Evolutionary conservation across 1,140 invertebrate genomes (phyloP).

Genomic region (Drosophila subpulchrella): DNA sequence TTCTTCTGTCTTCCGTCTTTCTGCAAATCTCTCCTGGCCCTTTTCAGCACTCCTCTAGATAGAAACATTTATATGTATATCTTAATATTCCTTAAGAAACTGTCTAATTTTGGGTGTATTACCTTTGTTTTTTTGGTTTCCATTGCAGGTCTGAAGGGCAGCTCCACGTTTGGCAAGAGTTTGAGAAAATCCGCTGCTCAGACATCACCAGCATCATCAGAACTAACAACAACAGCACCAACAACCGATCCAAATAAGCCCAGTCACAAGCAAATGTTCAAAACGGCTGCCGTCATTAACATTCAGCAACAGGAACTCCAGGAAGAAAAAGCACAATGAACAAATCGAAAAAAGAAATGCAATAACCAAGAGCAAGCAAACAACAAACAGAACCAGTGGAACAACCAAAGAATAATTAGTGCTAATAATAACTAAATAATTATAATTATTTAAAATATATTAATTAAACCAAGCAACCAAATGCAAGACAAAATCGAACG

Average conservation of each 20-base stretch:
- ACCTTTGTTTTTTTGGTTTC: not conserved
- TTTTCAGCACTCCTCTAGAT: constrained; percentile 24
- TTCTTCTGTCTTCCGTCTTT: constrained; percentile 41
- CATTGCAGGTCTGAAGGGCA: constrained; percentile 70
- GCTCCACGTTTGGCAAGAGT: constrained; percentile 79
- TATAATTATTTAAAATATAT: constrained; percentile 76
- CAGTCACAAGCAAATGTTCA: constrained; percentile 74
- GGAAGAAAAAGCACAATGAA: constrained; percentile 77
- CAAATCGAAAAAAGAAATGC: constrained; percentile 47
- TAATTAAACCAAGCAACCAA: constrained; percentile 61
- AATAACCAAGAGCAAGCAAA: constrained; percentile 70
- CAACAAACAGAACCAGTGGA: constrained; percentile 82
- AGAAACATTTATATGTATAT: constrained; percentile 22
- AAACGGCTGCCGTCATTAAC: constrained; percentile 70
- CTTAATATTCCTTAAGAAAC: not conserved
- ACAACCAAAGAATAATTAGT: constrained; percentile 84
- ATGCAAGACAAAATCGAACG: constrained; percentile 54
- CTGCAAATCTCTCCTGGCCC: constrained; percentile 19
- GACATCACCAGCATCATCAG: constrained; percentile 72
- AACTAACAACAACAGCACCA: constrained; percentile 42
- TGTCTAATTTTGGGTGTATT: constrained; percentile 23
- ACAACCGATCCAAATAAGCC: constrained; percentile 52
- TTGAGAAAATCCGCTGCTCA: constrained; percentile 60
- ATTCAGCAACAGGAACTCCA: constrained; percentile 62
- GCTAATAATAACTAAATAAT: constrained; percentile 80